These are phyloP conservation scores for Phrynosoma platyrhinos DNA, from an alignment of 2,113 vertebrate genomes.

Conservation along the genomic window DNA sequence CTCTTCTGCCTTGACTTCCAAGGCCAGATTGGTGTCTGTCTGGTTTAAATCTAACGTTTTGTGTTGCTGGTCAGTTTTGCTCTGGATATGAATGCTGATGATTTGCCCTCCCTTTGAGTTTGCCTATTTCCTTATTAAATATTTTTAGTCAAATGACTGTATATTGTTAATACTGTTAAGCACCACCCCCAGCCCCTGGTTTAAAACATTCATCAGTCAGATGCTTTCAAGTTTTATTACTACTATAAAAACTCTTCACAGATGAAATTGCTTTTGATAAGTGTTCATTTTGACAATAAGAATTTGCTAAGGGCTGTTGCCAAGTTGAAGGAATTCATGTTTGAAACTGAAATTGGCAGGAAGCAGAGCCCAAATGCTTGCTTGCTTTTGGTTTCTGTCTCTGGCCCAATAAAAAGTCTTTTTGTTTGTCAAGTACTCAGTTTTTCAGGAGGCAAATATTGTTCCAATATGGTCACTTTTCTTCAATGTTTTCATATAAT, in stretches of 20 bases:
- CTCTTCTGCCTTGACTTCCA: slow-evolving; percentile 56
- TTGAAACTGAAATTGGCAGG: slow-evolving; percentile 69
- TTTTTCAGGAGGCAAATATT: slow-evolving; percentile 42
- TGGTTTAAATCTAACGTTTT: slow-evolving; percentile 86
- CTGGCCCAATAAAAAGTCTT: slow-evolving; percentile 39
- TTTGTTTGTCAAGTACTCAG: slow-evolving; percentile 27
- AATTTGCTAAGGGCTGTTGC: slow-evolving; percentile 79
- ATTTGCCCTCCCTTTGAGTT: slow-evolving; percentile 31
- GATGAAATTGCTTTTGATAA: slow-evolving; percentile 79
- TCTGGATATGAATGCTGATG: slow-evolving; percentile 66
- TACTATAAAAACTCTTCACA: slow-evolving; percentile 77
- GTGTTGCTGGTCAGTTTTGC: slow-evolving; percentile 78
- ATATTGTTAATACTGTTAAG: slow-evolving; percentile 57
- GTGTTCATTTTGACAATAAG: slow-evolving; percentile 72
- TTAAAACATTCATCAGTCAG: slow-evolving; percentile 54
- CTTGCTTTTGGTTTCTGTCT: slow-evolving; percentile 35
- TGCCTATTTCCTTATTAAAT: slow-evolving; percentile 56
- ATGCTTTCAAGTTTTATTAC: slow-evolving; percentile 82
- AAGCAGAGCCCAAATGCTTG: slow-evolving; percentile 52
- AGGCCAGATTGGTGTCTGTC: slow-evolving; percentile 76
- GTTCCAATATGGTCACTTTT: slow-evolving; percentile 44
- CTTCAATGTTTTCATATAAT: slow-evolving; percentile 36
- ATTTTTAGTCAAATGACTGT: slow-evolving; percentile 48
- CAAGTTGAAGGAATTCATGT: slow-evolving; percentile 68
- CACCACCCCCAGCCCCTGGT: slow-evolving; percentile 18